Base-by-base conservation (phyloP, 2,797 vertebrate genomes). In the Siniperca obscura region DNA sequence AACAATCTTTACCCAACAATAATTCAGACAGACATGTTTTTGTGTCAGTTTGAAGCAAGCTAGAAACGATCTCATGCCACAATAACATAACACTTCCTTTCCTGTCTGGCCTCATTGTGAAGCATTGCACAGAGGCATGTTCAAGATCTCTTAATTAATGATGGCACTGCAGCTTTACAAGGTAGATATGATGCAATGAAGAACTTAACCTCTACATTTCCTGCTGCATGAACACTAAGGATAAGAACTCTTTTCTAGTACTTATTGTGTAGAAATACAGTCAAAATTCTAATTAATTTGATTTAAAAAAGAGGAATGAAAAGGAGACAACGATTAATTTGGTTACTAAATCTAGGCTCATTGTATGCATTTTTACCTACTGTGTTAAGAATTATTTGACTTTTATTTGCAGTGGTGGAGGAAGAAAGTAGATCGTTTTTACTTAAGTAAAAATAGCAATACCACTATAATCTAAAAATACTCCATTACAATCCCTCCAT, bases 61-160 rank as follows among this genome's bases (percentile, higher is more conserved):
- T 60, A 40, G 62, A 76, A 84, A 88, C 56, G 6, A 87, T 73
- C 78, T 78, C 76, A 66, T 17, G 74, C 68, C 59, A 76, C 66
- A 22, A 44, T 42, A 46, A 70, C 40, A 25, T 12, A 57, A 72
- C 68, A 72, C 81, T 80, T 82, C 76, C 75, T 76, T 3, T 64
- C 65, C 75, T 82, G 83, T 67, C 73, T 22, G 4, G 21, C 56
- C 78, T 74, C 53, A 19, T 74, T 76, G 68, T 65, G 76, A 56
- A 48, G 44, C 57, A 30, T 9, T 55, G 69, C 65, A 71, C n/a
- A 30, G 66, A 72, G 66, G 55, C 74, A 40, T 57, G 65, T 75
- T 81, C 59, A 64, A 11, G 8, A n/a, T 87, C 77, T 70, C 53
- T 19, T 78, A 70, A 84, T 85, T 36, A 27, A 44, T 38, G 57